These are phyloP conservation scores for Pseudomugil tenellus DNA, from an alignment of 2,797 vertebrate genomes.

Conservation along the genomic window DNA sequence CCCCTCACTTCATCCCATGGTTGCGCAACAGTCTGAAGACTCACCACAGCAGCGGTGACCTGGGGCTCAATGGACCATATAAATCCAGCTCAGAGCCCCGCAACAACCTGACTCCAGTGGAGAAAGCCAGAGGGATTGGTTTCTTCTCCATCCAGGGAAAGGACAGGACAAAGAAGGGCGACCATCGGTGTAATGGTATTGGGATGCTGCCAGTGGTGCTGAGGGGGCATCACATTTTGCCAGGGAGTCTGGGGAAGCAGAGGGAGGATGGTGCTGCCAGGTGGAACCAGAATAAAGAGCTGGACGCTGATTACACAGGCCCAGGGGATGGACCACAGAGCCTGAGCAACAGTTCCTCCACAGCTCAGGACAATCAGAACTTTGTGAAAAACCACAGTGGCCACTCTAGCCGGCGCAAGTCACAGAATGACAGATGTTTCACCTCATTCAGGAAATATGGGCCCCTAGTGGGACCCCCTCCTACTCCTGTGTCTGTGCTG, in stretches of 20 bases:
- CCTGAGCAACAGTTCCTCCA: conserved; percentile 42
- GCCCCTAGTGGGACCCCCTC: conserved; percentile 50
- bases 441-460: conserved; percentile 70
- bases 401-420: conserved; percentile 33
- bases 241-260: conserved; percentile 61
- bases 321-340: conserved; percentile 23
- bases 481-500: conserved; percentile 40
- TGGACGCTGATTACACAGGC: conserved; percentile 26
- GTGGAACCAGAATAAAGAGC: conserved; percentile 68
- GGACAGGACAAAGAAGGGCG: conserved; percentile 61
- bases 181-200: conserved; percentile 65
- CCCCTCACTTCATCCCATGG: conserved; percentile 75
- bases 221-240: conserved; percentile 70
- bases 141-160: conserved; percentile 73
- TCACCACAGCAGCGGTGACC: conserved; percentile 62
- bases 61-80: conserved; percentile 66
- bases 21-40: conserved; percentile 77
- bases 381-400: conserved; percentile 56
- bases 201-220: conserved; percentile 73
- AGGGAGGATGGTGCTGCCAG: conserved; percentile 61
- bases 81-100: conserved; percentile 59
- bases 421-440: conserved; percentile 47
- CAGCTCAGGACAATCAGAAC: conserved; percentile 65
- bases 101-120: conserved; percentile 61
- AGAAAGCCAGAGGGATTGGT: conserved; percentile 67